Conservation (phyloP, 2,888 invertebrate species). For the Allacma fusca region DNA sequence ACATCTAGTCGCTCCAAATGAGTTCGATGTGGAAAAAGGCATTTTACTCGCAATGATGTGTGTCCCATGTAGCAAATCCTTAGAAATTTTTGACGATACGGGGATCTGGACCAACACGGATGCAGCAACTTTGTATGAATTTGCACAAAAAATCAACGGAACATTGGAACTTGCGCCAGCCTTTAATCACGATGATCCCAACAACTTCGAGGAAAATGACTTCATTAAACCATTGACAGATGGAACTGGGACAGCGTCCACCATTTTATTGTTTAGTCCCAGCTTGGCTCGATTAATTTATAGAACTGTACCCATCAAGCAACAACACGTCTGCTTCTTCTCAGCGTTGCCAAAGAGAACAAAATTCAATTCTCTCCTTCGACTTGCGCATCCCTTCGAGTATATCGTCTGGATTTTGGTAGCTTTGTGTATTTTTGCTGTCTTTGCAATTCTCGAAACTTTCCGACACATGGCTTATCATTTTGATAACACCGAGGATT, state of each 20-base stretch:
- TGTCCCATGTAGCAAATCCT: neutral
- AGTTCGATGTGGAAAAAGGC: neutral
- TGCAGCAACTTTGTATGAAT: neutral
- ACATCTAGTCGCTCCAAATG: neutral
- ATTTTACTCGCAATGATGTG: neutral
- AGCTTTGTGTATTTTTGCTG: neutral
- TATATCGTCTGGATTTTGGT: neutral
- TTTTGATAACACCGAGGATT: neutral
- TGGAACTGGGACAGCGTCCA: neutral
- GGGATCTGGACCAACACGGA: neutral
- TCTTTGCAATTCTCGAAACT: neutral
- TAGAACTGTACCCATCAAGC: neutral
- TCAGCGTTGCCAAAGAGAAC: neutral
- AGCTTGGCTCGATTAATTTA: neutral
- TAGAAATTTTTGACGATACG: neutral
- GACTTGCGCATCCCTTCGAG: neutral
- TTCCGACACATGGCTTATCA: neutral
- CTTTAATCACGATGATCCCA: neutral
- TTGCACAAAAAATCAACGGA: neutral
- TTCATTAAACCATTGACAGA: neutral
- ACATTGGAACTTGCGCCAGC: neutral
- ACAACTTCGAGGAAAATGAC: neutral
- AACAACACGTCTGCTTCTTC: neutral
- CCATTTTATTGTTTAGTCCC: neutral
- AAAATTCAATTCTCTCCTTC: neutral